Conservation (phyloP, 37 sponge, comb jelly and placozoan species). For the Theonella swinhoei region DNA sequence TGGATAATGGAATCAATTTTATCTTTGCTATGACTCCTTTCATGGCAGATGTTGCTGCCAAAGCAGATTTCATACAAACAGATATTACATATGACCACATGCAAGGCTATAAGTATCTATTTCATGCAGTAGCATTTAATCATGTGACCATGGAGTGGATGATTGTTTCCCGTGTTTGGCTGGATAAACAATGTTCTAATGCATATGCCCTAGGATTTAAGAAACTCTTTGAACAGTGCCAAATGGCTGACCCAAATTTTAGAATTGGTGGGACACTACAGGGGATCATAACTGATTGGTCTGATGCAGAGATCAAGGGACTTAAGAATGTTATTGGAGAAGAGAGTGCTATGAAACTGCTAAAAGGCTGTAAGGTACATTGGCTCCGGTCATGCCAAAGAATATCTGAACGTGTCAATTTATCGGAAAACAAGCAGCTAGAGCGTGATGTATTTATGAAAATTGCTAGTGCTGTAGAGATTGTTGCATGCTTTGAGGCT, state of each 20-base stretch:
- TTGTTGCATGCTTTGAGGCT: background rate
- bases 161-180: conserved; percentile 11
- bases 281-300: conserved; percentile 24
- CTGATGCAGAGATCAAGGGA: conserved; percentile 3
- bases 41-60: conserved; percentile 6
- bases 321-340: conserved; percentile 24
- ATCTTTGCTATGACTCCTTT: conserved; percentile 16
- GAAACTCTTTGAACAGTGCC: conserved; percentile 12
- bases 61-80: conserved; percentile 25
- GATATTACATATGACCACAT: conserved; percentile 35
- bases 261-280: conserved; percentile 4
- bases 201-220: conserved; percentile 34
- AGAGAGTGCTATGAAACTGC: conserved; percentile 7
- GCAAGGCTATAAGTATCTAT: conserved; percentile 20
- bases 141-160: conserved; percentile 26
- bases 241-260: background rate
- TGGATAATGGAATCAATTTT: conserved; percentile 23
- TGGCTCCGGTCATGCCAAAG: conserved; percentile 29
- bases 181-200: conserved; percentile 18
- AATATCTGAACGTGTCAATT: conserved; percentile 8
- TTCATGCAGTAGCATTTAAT: conserved; percentile 39
- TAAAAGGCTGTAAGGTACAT: conserved; percentile 4
- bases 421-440: background rate
- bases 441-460: conserved; percentile 1
- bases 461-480: background rate